Evolutionary conservation across 1,140 invertebrate species (phyloP), one percentile per base, ranked within the genome.

Genomic region (Lepidurus apus): DNA sequence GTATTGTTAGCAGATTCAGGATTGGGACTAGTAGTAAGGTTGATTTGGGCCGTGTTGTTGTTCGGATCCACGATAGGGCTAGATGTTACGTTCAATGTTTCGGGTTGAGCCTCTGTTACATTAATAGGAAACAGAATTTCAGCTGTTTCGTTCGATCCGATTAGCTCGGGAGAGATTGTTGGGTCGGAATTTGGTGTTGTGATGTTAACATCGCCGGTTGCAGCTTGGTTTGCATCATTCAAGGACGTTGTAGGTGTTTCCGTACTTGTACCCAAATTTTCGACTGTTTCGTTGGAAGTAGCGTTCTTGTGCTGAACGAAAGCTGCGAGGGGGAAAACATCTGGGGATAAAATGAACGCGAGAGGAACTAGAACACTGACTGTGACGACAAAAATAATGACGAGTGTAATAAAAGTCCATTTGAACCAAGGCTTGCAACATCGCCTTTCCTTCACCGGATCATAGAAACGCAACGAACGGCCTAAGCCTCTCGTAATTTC

Each of bases 401-500:
- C 53, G 13, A 65, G 53, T 7, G 53, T 65, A 65, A 17, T 17
- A 65, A 65, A 65, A 21, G 53, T 65, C 53, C 53, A 65, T 65
- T 65, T 65, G 53, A 65, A n/a, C 53, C 53, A 65, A 4, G 53
- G 53, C 13, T 65, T 65, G 53, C 53, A 65, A 21, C 53, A 65
- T 7, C 53, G 53, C 5, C 13, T 65, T 65, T 7, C 6, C n/a
- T 17, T 65, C 17, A 17, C 53, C 21, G 53, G 53, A 21, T 65
- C 53, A 21, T 17, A 17, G 21, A n/a, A 65, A 65, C 53, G 53
- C 53, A 65, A 65, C 13, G 53, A 21, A 65, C 53, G 53, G 53
- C 53, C 53, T 65, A 65, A 65, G 53, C 53, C 53, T 65, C 53
- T 65, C 6, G 53, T 65, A 17, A 65, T 65, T 65, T 65, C 53